Base-by-base conservation (phyloP, 2,113 vertebrate species). In the Vulpes lagopus region DNA sequence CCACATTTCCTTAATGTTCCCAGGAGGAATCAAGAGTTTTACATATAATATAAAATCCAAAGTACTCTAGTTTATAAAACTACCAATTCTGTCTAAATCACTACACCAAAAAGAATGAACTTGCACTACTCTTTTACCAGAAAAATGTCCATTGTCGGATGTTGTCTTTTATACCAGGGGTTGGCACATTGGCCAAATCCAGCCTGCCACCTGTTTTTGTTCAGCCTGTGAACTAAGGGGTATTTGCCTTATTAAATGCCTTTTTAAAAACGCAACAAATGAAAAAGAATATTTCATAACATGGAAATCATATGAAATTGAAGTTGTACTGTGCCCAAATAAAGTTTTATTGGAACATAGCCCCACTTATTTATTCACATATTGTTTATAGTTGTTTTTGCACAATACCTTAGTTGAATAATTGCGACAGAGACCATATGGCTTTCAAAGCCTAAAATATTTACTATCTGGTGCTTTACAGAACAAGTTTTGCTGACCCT, bases 41-140 rank as follows among this genome's bases (percentile, higher is more conserved):
- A 87, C 55, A 78, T 78, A 30, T 71, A 71, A 84, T 85, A 76
- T 76, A 81, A 83, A 69, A 53, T 86, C 89, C 71, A 92, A 92
- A 83, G 5, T 57, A 94, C 94, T 97, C 30, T 71, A 90, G 82
- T 94, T 94, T 64, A 92, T 57, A 85, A 65, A 84, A 78, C 53
- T 82, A 55, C 74, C 25, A 78, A 65, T 32, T 0, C 5, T 43
- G 53, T 49, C 80, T 94, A 95, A 89, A 83, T 78, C 59, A 67
- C 2, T 51, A 55, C 9, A 60, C 20, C 11, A 43, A 43, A 96
- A 82, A 22, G 51, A 55, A 67, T 74, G n/a, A 64, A 43, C 12
- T 84, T 89, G 38, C 35, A 35, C 62, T 86, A 25, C 38, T 79
- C 2, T 86, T 64, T 85, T 20, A 80, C 38, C 35, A 91, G 83